Evolutionary conservation across 2,113 vertebrate genomes (phyloP).

Genomic region (Tautogolabrus adspersus): DNA sequence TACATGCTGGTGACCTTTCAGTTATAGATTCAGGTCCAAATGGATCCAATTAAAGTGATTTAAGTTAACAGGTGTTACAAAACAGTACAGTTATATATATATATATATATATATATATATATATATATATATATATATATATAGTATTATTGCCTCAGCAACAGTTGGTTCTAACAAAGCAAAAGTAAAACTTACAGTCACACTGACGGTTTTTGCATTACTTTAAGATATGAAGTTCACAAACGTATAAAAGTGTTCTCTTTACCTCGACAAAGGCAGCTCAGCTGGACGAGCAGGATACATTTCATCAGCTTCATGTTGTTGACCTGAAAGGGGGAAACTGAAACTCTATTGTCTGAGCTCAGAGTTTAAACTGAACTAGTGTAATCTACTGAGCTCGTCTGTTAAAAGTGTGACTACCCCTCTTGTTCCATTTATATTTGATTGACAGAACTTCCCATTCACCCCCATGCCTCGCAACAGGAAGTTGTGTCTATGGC

Average conservation of each 20-base stretch:
- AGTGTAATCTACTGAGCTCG: not conserved
- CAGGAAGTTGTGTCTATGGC: conserved; percentile 30
- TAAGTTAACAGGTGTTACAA: no score
- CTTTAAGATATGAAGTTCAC: not conserved
- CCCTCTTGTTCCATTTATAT: not conserved
- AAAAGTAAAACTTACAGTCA: not conserved
- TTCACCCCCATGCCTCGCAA: not conserved
- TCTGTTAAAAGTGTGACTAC: not conserved
- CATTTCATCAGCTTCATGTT: conserved; percentile 61
- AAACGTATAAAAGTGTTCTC: not conserved
- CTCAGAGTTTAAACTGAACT: not conserved
- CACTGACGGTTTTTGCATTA: not conserved
- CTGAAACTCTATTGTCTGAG: not conserved
- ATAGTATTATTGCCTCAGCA: no score
- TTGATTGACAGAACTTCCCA: conserved; percentile 15
- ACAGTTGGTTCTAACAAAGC: no score
- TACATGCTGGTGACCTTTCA: no score
- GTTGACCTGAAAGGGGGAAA: not conserved
- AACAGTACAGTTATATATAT: no score
- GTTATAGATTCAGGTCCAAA: no score
- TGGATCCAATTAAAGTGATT: no score
- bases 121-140: no score
- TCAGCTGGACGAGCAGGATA: conserved; percentile 28
- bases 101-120: no score
- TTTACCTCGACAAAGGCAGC: conserved; percentile 66